Conservation (phyloP, 1,140 invertebrate genomes). For the Centruroides sculpturatus region DNA sequence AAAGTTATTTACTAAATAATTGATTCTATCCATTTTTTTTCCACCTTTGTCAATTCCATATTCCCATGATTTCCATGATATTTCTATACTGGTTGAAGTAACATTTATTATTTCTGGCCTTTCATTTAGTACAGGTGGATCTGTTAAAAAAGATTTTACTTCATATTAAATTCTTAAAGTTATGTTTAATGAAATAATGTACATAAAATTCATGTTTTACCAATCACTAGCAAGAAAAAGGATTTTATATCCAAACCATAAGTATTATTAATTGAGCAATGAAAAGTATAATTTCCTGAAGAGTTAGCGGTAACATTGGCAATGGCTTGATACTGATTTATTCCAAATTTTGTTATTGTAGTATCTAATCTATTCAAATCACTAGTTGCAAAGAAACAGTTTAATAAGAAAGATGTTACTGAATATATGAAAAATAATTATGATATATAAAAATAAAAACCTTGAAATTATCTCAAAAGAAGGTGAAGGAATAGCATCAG, state of each 20-base stretch:
- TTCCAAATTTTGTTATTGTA: not conserved
- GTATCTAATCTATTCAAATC: no score
- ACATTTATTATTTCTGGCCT: not conserved
- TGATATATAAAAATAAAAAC: not conserved
- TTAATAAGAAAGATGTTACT: no score
- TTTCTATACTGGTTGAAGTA: not conserved
- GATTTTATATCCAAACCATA: conserved; percentile 13
- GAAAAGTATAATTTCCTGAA: conserved; percentile 4
- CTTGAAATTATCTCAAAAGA: conserved; percentile 4
- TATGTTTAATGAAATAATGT: no score
- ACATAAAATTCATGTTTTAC: not conserved
- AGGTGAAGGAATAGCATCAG: conserved; percentile 11
- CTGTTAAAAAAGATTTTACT: not conserved
- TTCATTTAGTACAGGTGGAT: conserved; percentile 1
- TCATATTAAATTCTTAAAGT: not conserved
- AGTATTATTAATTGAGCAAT: conserved; percentile 3
- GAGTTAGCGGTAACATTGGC: conserved; percentile 4
- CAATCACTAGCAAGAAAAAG: conserved; percentile 1
- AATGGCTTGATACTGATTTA: conserved; percentile 10
- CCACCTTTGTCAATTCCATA: conserved; percentile 5
- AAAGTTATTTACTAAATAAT: conserved; percentile 7
- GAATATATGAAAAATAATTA: no score
- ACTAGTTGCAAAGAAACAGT: no score
- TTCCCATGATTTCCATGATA: conserved; percentile 6
- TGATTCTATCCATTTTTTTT: conserved; percentile 1